phyloP scores from a whole-genome alignment of 1,140 invertebrate species.

The Nasonia vitripennis region DNA sequence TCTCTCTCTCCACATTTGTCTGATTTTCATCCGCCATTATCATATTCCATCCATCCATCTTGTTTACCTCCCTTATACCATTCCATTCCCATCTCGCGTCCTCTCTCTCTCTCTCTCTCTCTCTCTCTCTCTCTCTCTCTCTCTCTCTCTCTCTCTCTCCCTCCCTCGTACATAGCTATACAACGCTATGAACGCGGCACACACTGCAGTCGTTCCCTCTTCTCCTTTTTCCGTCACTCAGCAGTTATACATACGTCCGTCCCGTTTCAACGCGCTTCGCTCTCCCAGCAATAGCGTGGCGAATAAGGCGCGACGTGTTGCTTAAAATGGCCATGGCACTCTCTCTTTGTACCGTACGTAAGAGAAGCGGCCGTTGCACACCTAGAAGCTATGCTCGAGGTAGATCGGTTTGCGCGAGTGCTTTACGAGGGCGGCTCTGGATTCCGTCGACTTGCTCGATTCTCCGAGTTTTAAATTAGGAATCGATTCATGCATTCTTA shows the following conservation, averaged over 20 bases:
- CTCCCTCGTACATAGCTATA: neutral
- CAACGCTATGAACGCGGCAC: neutral
- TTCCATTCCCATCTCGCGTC: neutral
- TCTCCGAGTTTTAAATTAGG: neutral
- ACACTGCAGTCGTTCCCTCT: neutral
- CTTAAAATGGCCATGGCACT: conserved; percentile 57
- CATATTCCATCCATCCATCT: conserved; percentile 41
- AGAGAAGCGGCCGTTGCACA: neutral
- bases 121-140: neutral
- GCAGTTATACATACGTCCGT: conserved; percentile 33
- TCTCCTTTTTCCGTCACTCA: conserved; percentile 26
- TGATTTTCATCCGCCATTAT: conserved; percentile 46
- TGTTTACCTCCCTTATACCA: conserved; percentile 32
- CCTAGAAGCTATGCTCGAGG: neutral
- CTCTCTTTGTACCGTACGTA: conserved; percentile 30
- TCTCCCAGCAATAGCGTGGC: neutral
- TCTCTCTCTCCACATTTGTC: conserved; percentile 38
- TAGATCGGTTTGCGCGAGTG: neutral
- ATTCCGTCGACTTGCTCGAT: neutral
- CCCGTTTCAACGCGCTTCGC: neutral
- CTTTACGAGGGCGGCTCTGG: neutral
- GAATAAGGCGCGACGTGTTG: conserved; percentile 50
- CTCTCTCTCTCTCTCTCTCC: neutral
- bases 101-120: neutral
- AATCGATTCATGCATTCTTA: neutral